Evolutionary conservation across 2,797 vertebrate genomes (phyloP).

Genomic region (Todus mexicanus): DNA sequence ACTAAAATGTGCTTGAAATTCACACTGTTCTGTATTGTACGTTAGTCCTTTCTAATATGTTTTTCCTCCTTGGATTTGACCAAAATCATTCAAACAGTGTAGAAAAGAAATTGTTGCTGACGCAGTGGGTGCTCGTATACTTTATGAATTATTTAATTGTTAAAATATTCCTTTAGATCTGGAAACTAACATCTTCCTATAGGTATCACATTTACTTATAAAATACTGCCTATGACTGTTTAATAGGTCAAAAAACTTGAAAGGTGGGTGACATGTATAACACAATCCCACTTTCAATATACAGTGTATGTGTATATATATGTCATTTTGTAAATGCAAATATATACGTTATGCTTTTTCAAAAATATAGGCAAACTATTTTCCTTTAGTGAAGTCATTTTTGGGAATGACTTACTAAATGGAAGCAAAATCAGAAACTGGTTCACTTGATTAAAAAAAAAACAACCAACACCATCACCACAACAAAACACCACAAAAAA

Average conservation of each 20-base stretch:
- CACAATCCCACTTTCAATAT: background rate
- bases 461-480: accelerated
- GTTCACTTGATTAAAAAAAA: background rate
- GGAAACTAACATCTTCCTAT: background rate
- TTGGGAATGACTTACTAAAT: background rate
- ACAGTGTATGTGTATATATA: background rate
- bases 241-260: background rate
- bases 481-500: background rate
- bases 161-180: background rate
- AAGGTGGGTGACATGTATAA: background rate
- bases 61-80: background rate
- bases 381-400: background rate
- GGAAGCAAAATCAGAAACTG: background rate
- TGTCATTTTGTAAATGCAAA: background rate
- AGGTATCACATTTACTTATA: background rate
- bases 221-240: background rate
- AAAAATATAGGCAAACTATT: background rate
- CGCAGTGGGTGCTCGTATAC: background rate
- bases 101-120: background rate
- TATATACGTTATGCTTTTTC: background rate
- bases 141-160: background rate
- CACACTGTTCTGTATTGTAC: background rate
- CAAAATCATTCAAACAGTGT: background rate
- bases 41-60: background rate
- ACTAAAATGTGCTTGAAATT: background rate